Evolutionary conservation across 2,797 vertebrate species (phyloP), one percentile per base, ranked within the genome.

Genomic region (Miichthys miiuy): DNA sequence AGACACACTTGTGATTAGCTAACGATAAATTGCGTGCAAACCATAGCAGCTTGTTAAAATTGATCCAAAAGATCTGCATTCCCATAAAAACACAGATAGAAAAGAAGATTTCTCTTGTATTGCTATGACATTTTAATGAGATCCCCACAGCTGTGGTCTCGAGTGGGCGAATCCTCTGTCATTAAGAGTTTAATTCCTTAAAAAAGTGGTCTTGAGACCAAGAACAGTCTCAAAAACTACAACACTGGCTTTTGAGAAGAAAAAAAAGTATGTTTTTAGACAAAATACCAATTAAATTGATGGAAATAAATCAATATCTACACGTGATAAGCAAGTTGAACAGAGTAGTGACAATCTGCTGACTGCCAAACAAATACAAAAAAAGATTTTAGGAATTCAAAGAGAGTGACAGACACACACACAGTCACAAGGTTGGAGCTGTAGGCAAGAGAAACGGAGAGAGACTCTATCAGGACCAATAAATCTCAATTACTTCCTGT

Each of bases 401-500:
- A 68, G 21, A 44, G 6, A 61, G 69, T 38, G 23, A 47, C 12
- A 68, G 2, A 57, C 6, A 44, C 11, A 38, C 38, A n/a, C 38
- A n/a, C 27, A 42, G 5, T 44, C 14, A n/a, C n/a, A 25, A 50
- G 18, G 27, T 7, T 46, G 5, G 3, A 61, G 51, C 47, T 80
- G 42, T 11, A 68, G n/a, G 69, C 25, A 54, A 52, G 5, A 44
- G 25, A 21, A 27, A 72, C 18, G 27, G 2, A 7, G 7, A 48
- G 13, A 41, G 7, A 50, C 30, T 46, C 25, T 62, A 60, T 75
- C 51, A 64, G 42, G 51, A 65, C 30, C 17, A 52, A 54, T 58
- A 27, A n/a, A 71, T 51, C 62, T 80, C 11, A 74, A 54, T 13
- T 62, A 34, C 41, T 83, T 79, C 38, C 69, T 38, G 72, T 70